Percentiles rank a stretch among this genome's conserved stretches.
phyloP scores from a whole-genome alignment of 2,113 vertebrate genomes.

The Vireo altiloquus region DNA sequence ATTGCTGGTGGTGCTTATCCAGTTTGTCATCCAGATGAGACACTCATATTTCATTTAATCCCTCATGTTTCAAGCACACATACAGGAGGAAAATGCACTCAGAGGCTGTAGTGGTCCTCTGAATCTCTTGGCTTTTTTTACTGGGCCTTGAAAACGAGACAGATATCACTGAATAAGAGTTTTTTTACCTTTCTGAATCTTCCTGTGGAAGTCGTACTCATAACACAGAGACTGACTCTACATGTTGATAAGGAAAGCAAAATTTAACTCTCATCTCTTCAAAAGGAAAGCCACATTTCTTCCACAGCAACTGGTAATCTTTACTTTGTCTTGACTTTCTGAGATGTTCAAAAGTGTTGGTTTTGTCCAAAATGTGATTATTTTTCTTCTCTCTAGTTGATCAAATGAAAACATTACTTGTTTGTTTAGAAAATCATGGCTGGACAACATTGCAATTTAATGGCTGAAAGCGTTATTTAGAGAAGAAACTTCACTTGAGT shows the following conservation, averaged over 20 bases:
- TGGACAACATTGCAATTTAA: not conserved
- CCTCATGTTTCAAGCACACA: not conserved
- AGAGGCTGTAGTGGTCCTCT: not conserved
- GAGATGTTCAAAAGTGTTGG: fast-evolving
- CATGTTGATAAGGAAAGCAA: not conserved
- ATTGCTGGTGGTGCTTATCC: not conserved
- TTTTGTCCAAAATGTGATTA: not conserved
- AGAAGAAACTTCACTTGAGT: not conserved
- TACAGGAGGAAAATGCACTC: not conserved
- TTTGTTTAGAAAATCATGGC: not conserved
- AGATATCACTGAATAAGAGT: not conserved
- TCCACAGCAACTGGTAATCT: not conserved
- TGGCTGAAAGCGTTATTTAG: not conserved
- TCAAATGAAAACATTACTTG: not conserved
- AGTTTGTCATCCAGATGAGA: not conserved
- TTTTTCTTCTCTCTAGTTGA: not conserved
- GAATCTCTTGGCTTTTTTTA: not conserved
- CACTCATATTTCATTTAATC: not conserved
- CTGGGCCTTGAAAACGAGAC: not conserved
- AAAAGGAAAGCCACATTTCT: not conserved
- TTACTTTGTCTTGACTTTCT: not conserved
- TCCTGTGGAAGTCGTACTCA: not conserved
- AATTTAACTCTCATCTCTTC: not conserved
- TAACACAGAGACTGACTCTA: not conserved
- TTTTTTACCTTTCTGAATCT: not conserved